Base-by-base conservation (phyloP, 2,113 vertebrate genomes). In the Pavo muticus region DNA sequence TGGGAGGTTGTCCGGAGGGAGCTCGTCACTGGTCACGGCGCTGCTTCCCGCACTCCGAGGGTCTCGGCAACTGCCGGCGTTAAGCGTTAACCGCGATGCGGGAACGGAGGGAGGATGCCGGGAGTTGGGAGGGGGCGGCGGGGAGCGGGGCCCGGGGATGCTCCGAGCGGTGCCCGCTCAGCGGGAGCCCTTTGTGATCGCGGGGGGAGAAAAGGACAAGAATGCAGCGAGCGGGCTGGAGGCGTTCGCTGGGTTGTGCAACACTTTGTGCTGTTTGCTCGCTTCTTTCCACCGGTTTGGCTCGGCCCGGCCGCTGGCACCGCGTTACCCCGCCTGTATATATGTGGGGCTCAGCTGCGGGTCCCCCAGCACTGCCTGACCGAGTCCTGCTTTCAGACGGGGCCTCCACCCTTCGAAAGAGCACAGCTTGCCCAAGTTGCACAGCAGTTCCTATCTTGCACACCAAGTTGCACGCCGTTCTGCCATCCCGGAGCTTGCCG, bases 221-320 rank as follows among this genome's bases (percentile, higher is more conserved):
- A 39, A 3, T 4, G 18, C 32, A 20, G 44, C 1, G 44, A 40
- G 50, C 40, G n/a, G 17, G 8, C 35, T 21, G 35, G 35, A 20
- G 50, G 27, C 9, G 35, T n/a, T 54, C 40, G n/a, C 47, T 5
- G 1, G 14, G 2, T n/a, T n/a, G 2, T 6, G 15, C 7, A 20
- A 12, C 9, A 5, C 24, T 11, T 35, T 20, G 40, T 11, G 9
- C 84, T 12, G 67, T 21, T 32, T 18, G 25, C 24, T 9, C 19
- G 1, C 23, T 30, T 39, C 5, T 14, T 69, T 9, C 25, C 29
- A 1, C 59, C 14, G 35, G 5, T 13, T 78, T 17, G 50, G 30
- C 30, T 29, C 32, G 9, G 20, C 35, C 24, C 25, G 40, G 2
- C 20, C 48, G 20, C 37, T 35, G 39, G 40, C 29, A 3, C 47